A percentile compares a stretch with the other conserved stretches of the same genome.
phyloP scores from a whole-genome alignment of 2,888 invertebrate genomes.

The Lycaena phlaeas region DNA sequence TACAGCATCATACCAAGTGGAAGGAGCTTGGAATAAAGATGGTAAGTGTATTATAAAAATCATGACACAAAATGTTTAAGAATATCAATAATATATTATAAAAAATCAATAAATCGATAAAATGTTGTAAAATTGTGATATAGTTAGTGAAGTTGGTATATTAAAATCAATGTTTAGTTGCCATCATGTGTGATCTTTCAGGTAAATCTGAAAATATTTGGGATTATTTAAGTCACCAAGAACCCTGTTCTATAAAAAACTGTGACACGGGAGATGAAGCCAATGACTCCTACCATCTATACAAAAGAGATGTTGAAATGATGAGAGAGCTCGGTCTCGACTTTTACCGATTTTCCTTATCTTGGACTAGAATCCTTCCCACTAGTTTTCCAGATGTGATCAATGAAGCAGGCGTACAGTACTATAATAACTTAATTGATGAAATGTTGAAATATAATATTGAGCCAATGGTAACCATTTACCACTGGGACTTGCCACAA shows the following conservation, averaged over 20 bases:
- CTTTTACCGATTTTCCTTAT: slow-evolving; percentile 62
- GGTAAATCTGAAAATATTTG: slow-evolving; percentile 71
- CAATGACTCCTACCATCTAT: slow-evolving; percentile 69
- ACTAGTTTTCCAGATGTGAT: slow-evolving; percentile 53
- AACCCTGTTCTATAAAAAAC: slow-evolving; percentile 54
- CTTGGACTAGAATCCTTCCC: slow-evolving; percentile 75
- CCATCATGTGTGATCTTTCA: too few species aligned
- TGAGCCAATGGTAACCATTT: slow-evolving; percentile 64
- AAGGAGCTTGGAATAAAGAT: slow-evolving; percentile 61
- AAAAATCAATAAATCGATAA: too few species aligned
- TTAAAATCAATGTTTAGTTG: too few species aligned
- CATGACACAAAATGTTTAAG: too few species aligned
- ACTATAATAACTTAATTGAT: slow-evolving; percentile 46
- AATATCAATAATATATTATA: too few species aligned
- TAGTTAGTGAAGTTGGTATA: too few species aligned
- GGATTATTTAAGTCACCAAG: slow-evolving; percentile 64
- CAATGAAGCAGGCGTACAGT: slow-evolving; percentile 45
- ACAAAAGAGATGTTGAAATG: slow-evolving; percentile 55
- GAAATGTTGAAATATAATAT: slow-evolving; percentile 66
- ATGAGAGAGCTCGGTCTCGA: slow-evolving; percentile 41
- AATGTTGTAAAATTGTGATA: too few species aligned
- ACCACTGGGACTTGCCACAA: slow-evolving; percentile 56
- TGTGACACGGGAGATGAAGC: slow-evolving; percentile 68
- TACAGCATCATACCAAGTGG: slow-evolving; percentile 61
- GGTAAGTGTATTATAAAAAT: too few species aligned